A percentile compares a stretch with the other conserved stretches of the same genome.
These are phyloP conservation scores for Mamestra configurata DNA, from an alignment of 1,140 invertebrate genomes.

Conservation along the genomic window DNA sequence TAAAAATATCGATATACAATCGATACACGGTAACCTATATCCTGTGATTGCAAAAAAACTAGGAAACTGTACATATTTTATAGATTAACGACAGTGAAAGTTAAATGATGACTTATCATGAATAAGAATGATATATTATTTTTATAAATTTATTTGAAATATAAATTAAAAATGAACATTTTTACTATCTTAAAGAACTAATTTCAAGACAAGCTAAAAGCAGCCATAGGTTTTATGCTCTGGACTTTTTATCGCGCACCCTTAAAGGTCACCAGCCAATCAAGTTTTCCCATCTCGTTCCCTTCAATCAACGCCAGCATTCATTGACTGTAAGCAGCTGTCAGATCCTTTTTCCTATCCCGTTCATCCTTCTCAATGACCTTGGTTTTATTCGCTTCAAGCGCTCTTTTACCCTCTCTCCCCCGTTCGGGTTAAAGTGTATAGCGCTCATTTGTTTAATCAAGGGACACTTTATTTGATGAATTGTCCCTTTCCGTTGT, in stretches of 20 bases:
- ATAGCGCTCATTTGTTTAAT: conserved; percentile 46
- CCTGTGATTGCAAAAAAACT: neutral
- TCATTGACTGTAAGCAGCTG: conserved; percentile 8
- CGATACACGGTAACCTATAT: conserved; percentile 21
- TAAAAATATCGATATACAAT: conserved; percentile 55
- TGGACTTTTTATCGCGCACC: neutral
- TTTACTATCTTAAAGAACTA: no score
- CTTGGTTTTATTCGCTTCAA: conserved; percentile 31
- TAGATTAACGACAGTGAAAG: no score
- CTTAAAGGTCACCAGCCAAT: conserved; percentile 8
- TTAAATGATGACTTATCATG: no score
- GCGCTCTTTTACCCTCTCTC: conserved; percentile 6
- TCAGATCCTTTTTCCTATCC: conserved; percentile 23
- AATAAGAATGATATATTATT: no score
- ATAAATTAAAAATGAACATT: no score
- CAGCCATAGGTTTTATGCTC: no score
- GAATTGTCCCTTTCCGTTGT: conserved; percentile 24
- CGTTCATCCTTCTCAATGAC: conserved; percentile 24
- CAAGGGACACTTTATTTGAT: conserved; percentile 45
- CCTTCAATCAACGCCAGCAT: conserved; percentile 17
- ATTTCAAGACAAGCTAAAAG: no score
- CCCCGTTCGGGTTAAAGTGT: conserved; percentile 7
- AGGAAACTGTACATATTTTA: neutral
- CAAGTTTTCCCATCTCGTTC: neutral
- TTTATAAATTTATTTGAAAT: no score